Evolutionary conservation across 2,113 vertebrate species (phyloP).

Genomic region (Tautogolabrus adspersus): DNA sequence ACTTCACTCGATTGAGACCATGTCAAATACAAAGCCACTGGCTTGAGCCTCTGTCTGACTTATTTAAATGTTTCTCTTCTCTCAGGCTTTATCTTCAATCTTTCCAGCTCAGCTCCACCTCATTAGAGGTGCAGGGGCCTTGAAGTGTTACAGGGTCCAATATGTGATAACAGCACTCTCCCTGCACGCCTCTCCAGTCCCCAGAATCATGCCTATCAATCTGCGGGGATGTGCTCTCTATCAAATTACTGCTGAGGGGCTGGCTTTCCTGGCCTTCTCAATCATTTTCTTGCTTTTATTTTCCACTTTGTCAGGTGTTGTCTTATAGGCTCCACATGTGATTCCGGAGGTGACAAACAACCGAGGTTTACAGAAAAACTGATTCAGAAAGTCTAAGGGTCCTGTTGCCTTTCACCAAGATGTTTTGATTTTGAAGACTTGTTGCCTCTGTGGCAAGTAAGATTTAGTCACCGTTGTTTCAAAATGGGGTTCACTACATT

Average conservation of each 20-base stretch:
- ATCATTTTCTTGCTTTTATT: conserved; percentile 36
- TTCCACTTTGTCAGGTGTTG: conserved; percentile 15
- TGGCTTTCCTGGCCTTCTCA: conserved; percentile 23
- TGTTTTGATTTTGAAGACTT: conserved; percentile 9
- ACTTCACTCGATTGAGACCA: neutral
- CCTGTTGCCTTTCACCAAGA: neutral
- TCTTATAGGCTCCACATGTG: conserved; percentile 8
- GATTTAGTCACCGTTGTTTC: neutral
- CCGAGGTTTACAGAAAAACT: neutral
- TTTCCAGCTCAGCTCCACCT: conserved; percentile 48
- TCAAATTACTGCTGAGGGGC: conserved; percentile 49
- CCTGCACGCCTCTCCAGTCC: conserved; percentile 26
- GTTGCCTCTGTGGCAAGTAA: neutral
- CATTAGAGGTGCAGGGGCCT: conserved; percentile 42
- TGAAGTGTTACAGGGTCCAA: conserved; percentile 42
- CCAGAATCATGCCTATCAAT: conserved; percentile 57
- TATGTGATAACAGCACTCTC: conserved; percentile 58
- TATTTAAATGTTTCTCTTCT: conserved; percentile 32
- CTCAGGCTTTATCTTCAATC: conserved; percentile 38
- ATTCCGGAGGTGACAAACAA: neutral
- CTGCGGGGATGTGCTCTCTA: conserved; percentile 36
- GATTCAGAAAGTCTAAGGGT: neutral
- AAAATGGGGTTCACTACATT: neutral
- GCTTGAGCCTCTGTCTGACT: neutral
- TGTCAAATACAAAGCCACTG: neutral